phyloP scores from a whole-genome alignment of 1,140 invertebrate genomes.

The Phymastichus coffea region DNA sequence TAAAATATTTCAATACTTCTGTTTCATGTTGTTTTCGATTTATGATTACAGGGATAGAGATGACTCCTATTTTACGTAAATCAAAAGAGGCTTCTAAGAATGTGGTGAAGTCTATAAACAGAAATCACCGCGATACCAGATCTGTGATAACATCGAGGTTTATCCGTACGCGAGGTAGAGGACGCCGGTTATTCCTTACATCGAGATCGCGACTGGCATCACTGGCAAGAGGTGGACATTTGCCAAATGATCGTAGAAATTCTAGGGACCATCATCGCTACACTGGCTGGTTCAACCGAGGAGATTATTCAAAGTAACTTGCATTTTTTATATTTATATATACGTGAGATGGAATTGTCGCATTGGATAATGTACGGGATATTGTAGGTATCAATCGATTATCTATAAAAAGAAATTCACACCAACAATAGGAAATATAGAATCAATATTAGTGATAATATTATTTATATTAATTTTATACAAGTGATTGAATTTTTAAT shows the following conservation, averaged over 20 bases:
- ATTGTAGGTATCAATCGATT: too few relatives aligned
- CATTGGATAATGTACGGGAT: background rate
- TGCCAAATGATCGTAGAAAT: constrained; percentile 42
- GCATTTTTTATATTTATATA: constrained; percentile 35
- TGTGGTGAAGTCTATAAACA: constrained; percentile 51
- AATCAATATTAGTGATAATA: too few relatives aligned
- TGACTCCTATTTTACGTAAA: constrained; percentile 84
- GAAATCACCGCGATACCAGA: constrained; percentile 56
- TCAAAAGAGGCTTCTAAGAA: constrained; percentile 80
- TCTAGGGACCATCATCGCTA: constrained; percentile 50
- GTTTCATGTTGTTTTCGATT: too few relatives aligned
- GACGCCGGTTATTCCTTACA: constrained; percentile 50
- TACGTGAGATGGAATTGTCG: background rate
- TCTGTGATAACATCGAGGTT: constrained; percentile 58
- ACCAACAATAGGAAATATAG: too few relatives aligned
- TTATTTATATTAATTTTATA: too few relatives aligned
- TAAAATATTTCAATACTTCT: too few relatives aligned
- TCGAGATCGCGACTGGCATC: constrained; percentile 54
- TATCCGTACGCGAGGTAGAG: constrained; percentile 55
- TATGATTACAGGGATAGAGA: constrained; percentile 67
- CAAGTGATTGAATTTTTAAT: too few relatives aligned
- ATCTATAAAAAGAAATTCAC: too few relatives aligned
- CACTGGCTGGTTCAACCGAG: constrained; percentile 48
- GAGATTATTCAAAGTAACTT: constrained; percentile 45
- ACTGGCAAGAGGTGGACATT: constrained; percentile 47